Base-by-base conservation (phyloP, 2,888 invertebrate genomes). In the Rapana venosa region DNA sequence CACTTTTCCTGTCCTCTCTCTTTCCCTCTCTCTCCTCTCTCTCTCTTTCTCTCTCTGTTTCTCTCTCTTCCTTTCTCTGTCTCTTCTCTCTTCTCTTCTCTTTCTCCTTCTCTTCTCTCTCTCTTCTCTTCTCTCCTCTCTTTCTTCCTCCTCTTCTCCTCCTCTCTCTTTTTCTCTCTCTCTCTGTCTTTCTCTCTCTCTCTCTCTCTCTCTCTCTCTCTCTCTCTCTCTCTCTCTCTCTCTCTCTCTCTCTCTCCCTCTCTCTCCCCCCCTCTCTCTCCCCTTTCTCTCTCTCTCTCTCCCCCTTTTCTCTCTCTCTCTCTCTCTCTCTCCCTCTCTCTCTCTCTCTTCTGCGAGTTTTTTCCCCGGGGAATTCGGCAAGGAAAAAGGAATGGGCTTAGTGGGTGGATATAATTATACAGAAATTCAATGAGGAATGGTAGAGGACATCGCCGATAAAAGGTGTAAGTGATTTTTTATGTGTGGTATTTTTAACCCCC, bases 211-310 rank as follows among this genome's bases (percentile, higher is more conserved):
- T 77, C 47, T 47, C 26, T 47, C 61, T n/a, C 30, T 32, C 32
- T 66, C 83, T 32, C 61, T 22, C 61, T 84, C 36, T 13, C n/a
- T n/a, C 61, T 84, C n/a, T 85, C 36, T 74, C 77, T 74, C 74
- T 89, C 47, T 85, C 58, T 36, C 56, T 70, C 74, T 89, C 47
- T 84, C 70, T 89, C 74, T 85, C 11, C 85, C 86, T 47, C 58
- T 85, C 89, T 86, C 66, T 85, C 83, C 83, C 47, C 58, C 85
- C 70, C 85, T 89, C 85, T 70, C 74, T 89, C 70, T 85, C 85
- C 70, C 89, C 70, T 66, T 85, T 70, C 70, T 66, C 70, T 66
- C 36, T 66, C 26, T 74, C 70, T 47, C 85, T 85, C 58, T 32
- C 20, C 84, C 85, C 70, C 70, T 35, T 70, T 35, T 85, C 85